A percentile compares a stretch with the other conserved stretches of the same genome.
These are phyloP conservation scores for Thereva nobilitata DNA, from an alignment of 2,888 invertebrate genomes.

Conservation along the genomic window DNA sequence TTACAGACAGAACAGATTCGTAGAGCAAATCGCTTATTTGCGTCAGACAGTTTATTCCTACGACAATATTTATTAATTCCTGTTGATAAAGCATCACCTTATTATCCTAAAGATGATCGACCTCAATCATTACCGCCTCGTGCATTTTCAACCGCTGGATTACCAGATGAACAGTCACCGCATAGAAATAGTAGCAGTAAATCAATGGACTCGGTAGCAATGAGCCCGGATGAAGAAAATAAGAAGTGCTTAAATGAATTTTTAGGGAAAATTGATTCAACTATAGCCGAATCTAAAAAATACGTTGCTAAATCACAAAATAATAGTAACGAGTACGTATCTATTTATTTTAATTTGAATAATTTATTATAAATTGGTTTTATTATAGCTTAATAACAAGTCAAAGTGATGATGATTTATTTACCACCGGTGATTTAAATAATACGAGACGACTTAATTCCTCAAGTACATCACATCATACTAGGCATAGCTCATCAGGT, in stretches of 20 bases:
- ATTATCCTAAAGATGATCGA: constrained; percentile 63
- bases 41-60: constrained; percentile 90
- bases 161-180: constrained; percentile 40
- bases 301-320: constrained; percentile 79
- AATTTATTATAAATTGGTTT: neutral
- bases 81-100: constrained; percentile 68
- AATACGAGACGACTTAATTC: constrained; percentile 45
- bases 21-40: constrained; percentile 87
- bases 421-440: constrained; percentile 49
- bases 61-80: constrained; percentile 88
- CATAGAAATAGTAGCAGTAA: constrained; percentile 55
- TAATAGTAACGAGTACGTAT: constrained; percentile 79
- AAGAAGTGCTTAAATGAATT: constrained; percentile 79
- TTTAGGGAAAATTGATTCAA: constrained; percentile 80
- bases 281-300: constrained; percentile 81
- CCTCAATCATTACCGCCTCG: constrained; percentile 56
- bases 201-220: constrained; percentile 61
- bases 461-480: constrained; percentile 51
- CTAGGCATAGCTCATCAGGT: constrained; percentile 59
- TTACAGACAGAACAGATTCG: constrained; percentile 92
- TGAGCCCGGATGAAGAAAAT: constrained; percentile 72
- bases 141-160: constrained; percentile 5
- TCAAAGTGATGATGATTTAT: constrained; percentile 54
- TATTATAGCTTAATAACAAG: constrained; percentile 51
- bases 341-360: constrained; percentile 23